phyloP scores from a whole-genome alignment of 2,113 vertebrate species.

The Perccottus glenii region DNA sequence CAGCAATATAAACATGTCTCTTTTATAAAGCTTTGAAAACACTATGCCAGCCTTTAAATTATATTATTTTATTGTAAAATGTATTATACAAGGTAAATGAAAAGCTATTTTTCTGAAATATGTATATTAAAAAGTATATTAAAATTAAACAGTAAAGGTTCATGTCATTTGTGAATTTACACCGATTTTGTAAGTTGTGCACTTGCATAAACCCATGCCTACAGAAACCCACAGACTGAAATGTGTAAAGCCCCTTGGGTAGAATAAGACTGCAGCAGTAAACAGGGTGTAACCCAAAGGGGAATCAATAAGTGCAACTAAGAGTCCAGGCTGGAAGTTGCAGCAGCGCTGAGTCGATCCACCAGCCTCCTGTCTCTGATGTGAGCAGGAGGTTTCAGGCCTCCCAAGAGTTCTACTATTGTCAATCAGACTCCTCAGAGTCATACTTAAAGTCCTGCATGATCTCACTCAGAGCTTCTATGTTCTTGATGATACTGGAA shows the following conservation, averaged over 20 bases:
- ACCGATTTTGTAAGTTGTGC: slow-evolving; percentile 10
- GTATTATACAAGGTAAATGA: slow-evolving; percentile 28
- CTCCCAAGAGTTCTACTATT: slow-evolving; percentile 52
- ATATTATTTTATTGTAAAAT: slow-evolving; percentile 39
- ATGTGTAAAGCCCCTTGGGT: slow-evolving; percentile 34
- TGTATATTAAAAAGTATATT: slow-evolving; percentile 28
- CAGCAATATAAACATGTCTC: not conserved
- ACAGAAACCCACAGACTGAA: slow-evolving; percentile 15
- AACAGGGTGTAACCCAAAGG: slow-evolving; percentile 54
- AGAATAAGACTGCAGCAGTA: slow-evolving; percentile 57
- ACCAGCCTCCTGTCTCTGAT: slow-evolving; percentile 33
- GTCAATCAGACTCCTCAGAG: slow-evolving; percentile 90
- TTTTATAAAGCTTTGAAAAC: too few species aligned
- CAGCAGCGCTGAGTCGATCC: slow-evolving; percentile 31
- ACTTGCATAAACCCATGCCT: slow-evolving; percentile 26
- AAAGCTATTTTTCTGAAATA: slow-evolving; percentile 14
- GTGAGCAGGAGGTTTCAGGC: slow-evolving; percentile 18
- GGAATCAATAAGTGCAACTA: slow-evolving; percentile 47
- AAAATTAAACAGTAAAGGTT: slow-evolving; percentile 32
- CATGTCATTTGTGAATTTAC: slow-evolving; percentile 23
- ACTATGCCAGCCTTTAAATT: slow-evolving; percentile 40
- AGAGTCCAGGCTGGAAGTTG: slow-evolving; percentile 48
- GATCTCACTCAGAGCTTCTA: slow-evolving; percentile 92
- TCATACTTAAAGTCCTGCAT: slow-evolving; percentile 98
- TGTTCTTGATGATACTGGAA: slow-evolving; percentile 94